A percentile compares a stretch with the other conserved stretches of the same genome.
Conservation (phyloP, 1,140 invertebrate species). For the Drosophila biarmipes region DNA sequence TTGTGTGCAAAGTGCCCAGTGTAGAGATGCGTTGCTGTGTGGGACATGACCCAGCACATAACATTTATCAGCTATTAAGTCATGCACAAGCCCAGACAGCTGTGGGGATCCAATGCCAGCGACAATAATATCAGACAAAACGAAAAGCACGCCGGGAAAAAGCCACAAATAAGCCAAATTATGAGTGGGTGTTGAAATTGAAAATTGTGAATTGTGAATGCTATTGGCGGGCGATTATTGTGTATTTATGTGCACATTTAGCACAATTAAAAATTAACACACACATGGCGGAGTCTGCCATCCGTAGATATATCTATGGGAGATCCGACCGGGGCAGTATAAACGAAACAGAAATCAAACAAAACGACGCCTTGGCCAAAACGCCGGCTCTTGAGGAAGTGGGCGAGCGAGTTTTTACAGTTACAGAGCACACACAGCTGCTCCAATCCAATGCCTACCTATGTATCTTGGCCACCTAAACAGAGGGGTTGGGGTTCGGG, state of each 20-base stretch:
- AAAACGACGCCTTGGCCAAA: constrained; percentile 44
- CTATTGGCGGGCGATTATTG: constrained; percentile 40
- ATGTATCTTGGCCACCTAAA: constrained; percentile 12
- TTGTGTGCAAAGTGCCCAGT: constrained; percentile 39
- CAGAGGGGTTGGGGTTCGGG: no score
- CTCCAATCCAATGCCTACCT: constrained; percentile 38
- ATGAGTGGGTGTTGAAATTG: constrained; percentile 81
- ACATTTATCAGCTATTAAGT: constrained; percentile 78
- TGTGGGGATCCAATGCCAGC: constrained; percentile 72
- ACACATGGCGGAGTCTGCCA: constrained; percentile 33
- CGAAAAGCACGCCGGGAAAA: constrained; percentile 44
- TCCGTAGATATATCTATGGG: no score
- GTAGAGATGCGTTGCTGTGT: constrained; percentile 9
- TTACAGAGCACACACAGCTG: constrained; percentile 76
- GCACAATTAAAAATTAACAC: constrained; percentile 82
- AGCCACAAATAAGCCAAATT: constrained; percentile 77
- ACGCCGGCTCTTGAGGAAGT: constrained; percentile 64
- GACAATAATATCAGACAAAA: constrained; percentile 41
- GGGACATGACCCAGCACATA: constrained; percentile 48
- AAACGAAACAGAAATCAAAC: constrained; percentile 46
- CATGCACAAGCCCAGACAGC: constrained; percentile 63
- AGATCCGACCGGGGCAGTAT: constrained; percentile 2
- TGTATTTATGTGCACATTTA: constrained; percentile 82
- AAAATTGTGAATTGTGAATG: constrained; percentile 65
- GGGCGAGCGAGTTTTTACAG: constrained; percentile 82